A percentile compares a stretch with the other conserved stretches of the same genome.
phyloP scores from a whole-genome alignment of 2,113 vertebrate genomes.

The Ibidorhyncha struthersii region DNA sequence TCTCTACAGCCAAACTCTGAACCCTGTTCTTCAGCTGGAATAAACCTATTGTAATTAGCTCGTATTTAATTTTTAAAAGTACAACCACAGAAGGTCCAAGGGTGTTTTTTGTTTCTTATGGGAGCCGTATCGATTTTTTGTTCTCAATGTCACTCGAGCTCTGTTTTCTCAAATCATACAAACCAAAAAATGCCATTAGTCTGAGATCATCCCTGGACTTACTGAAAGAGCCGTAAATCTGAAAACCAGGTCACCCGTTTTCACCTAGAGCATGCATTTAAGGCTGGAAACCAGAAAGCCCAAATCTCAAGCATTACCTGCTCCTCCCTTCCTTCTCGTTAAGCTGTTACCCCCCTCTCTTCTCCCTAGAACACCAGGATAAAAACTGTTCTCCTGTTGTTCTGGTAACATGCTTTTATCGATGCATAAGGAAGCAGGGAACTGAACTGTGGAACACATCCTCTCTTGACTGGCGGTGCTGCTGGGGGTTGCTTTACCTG shows the following conservation, averaged over 20 bases:
- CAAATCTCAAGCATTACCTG: neutral
- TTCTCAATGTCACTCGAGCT: neutral
- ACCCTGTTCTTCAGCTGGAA: neutral
- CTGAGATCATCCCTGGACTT: neutral
- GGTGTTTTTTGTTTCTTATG: neutral
- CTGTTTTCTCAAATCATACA: neutral
- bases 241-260: neutral
- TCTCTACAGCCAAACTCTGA: neutral
- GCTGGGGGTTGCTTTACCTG: neutral
- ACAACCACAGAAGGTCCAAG: neutral
- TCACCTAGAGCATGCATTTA: neutral
- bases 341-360: neutral
- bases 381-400: neutral
- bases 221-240: neutral
- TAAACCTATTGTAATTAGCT: neutral
- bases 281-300: neutral
- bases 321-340: neutral
- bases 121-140: rapidly evolving
- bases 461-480: neutral
- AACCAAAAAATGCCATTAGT: neutral
- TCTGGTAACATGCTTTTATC: neutral
- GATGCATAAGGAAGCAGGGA: neutral
- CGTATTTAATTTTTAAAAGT: neutral
- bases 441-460: neutral
- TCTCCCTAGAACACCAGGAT: neutral